Evolutionary conservation across 23 tunicate species (phyloP), one percentile per base, ranked within the genome.

Genomic region (Ascidia mentula): DNA sequence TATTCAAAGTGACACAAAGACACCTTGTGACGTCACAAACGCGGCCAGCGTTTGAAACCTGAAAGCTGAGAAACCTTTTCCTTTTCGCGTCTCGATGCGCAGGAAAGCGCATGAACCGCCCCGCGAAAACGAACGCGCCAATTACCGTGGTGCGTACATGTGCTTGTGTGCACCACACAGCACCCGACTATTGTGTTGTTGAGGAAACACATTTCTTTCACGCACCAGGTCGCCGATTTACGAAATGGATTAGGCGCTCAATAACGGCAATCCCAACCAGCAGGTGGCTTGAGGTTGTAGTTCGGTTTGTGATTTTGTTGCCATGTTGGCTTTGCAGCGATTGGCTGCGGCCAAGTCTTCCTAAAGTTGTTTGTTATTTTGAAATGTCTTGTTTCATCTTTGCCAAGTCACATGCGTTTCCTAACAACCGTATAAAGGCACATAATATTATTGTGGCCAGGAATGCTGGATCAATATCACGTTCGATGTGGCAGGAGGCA

Each of bases 41-140:
- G 24, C 4, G 24, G 24, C 7, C 65, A 28, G 65, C 24, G 12
- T 20, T 3, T 28, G 24, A 53, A 53, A 20, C 65, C 7, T 28
- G 65, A 6, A 53, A 9, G 13, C 65, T 20, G 1, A 9, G 24
- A 53, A 5, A 26, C 12, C 65, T 53, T 53, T 28, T 20, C 22
- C 1, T 53, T 26, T 53, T 53, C 65, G 13, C 65, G 65, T 5
- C 1, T 28, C 65, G 65, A 20, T 53, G 22, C 65, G 65, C 65
- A 20, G 4, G 28, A 53, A 5, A 53, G 65, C 22, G 1, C 13
- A 26, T 9, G 28, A 53, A 53, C 7, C 7, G 7, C 28, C n/a
- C n/a, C 65, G 65, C 2, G 24, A 53, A 53, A 53, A 53, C 65
- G 65, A 53, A 53, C 22, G 24, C 65, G 65, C 65, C 65, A 53